A percentile compares a stretch with the other conserved stretches of the same genome.
Conservation (phyloP, 1,140 invertebrate species). For the Drosophila virilis region DNA sequence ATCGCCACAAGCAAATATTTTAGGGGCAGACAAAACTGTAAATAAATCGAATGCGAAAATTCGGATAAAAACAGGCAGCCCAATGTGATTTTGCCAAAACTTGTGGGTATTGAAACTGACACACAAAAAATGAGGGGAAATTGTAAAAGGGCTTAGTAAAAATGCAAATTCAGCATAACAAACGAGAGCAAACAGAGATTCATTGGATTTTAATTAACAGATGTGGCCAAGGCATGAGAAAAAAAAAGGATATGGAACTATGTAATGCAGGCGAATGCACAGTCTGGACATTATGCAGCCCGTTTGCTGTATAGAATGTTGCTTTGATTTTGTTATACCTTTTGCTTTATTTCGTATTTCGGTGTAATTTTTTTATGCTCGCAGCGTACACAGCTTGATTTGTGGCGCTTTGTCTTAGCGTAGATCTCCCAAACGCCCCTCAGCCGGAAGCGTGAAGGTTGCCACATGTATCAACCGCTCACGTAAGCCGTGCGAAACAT, state of each 20-base stretch:
- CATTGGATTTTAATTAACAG: slow-evolving; percentile 77
- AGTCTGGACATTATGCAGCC: slow-evolving; percentile 39
- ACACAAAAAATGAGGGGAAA: background rate
- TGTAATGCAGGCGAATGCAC: slow-evolving; percentile 22
- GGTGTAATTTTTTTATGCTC: slow-evolving; percentile 36
- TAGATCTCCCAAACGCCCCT: slow-evolving; percentile 3
- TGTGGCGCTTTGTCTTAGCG: slow-evolving; percentile 43
- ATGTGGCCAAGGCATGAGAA: slow-evolving; percentile 29
- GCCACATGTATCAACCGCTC: slow-evolving; percentile 52
- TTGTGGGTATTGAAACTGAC: background rate
- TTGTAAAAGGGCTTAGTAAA: slow-evolving; percentile 24
- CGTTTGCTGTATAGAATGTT: slow-evolving; percentile 37
- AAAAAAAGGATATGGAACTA: slow-evolving; percentile 32
- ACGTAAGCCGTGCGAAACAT: slow-evolving; percentile 50
- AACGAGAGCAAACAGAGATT: slow-evolving; percentile 52
- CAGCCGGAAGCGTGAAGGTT: slow-evolving; percentile 11
- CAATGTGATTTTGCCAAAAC: slow-evolving; percentile 23
- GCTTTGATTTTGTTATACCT: slow-evolving; percentile 21
- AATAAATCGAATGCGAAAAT: slow-evolving; percentile 34
- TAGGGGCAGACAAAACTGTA: background rate
- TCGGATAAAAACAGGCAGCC: slow-evolving; percentile 43
- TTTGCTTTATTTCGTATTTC: slow-evolving; percentile 2
- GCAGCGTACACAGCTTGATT: slow-evolving; percentile 41
- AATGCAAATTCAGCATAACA: slow-evolving; percentile 55
- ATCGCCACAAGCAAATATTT: slow-evolving; percentile 1